These are phyloP conservation scores for Blastobasis lacticolella DNA, from an alignment of 2,888 invertebrate genomes.

Conservation along the genomic window DNA sequence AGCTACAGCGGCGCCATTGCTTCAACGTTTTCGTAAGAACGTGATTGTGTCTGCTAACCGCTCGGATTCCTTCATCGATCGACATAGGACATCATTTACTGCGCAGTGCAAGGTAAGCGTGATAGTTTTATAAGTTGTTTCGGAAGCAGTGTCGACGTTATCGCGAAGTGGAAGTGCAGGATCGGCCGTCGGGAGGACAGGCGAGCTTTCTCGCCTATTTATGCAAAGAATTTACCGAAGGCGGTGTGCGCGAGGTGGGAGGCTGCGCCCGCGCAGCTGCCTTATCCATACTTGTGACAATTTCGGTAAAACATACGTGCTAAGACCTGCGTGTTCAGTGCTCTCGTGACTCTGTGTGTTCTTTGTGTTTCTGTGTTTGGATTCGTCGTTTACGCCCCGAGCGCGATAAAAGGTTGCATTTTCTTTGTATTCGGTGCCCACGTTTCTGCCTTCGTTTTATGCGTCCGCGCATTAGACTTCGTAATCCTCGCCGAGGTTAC, in stretches of 20 bases:
- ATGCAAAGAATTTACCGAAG: constrained; percentile 71
- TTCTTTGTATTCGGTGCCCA: constrained; percentile 53
- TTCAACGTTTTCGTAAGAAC: constrained; percentile 65
- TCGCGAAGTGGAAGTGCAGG: constrained; percentile 47
- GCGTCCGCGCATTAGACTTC: constrained; percentile 40
- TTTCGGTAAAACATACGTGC: constrained; percentile 46
- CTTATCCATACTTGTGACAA: constrained; percentile 41
- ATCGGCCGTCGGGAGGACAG: constrained; percentile 31
- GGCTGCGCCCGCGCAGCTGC: constrained; percentile 64
- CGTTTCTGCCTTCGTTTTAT: constrained; percentile 35
- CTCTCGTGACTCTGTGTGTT: constrained; percentile 41
- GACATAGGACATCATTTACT: constrained; percentile 64
- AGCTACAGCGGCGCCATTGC: constrained; percentile 67
- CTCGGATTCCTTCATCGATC: constrained; percentile 65
- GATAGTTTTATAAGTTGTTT: constrained; percentile 48
- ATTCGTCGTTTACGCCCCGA: constrained; percentile 26
- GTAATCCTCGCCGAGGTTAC: constrained; percentile 39
- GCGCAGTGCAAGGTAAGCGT: constrained; percentile 70
- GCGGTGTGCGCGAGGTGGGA: constrained; percentile 62
- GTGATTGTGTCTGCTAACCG: constrained; percentile 64
- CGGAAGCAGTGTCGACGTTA: constrained; percentile 52
- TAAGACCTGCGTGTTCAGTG: constrained; percentile 36
- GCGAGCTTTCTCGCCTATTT: constrained; percentile 67
- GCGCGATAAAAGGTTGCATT: constrained; percentile 32
- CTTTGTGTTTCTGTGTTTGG: constrained; percentile 41